Evolutionary conservation across 1,140 invertebrate species (phyloP).

Genomic region (Megathymus violae): DNA sequence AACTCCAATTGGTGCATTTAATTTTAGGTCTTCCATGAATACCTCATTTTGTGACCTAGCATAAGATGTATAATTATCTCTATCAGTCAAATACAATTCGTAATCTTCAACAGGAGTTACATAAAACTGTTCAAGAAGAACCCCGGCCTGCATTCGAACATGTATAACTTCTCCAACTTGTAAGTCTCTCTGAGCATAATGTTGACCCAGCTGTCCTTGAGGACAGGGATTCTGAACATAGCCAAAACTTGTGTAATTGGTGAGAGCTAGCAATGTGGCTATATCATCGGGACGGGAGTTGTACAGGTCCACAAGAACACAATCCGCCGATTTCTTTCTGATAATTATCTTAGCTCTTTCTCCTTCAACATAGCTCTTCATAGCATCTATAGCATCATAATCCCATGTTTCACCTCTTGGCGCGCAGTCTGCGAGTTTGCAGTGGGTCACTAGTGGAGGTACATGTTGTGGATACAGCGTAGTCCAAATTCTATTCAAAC

Average conservation of each 20-base stretch:
- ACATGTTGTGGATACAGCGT: background rate
- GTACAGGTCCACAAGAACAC: constrained; percentile 30
- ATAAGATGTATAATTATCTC: background rate
- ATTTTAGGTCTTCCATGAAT: background rate
- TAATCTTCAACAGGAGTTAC: background rate
- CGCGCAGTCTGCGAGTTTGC: constrained; percentile 39
- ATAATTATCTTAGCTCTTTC: constrained; percentile 39
- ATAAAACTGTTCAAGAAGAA: background rate
- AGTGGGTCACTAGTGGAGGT: constrained; percentile 40
- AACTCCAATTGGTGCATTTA: background rate
- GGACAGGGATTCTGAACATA: too few species aligned
- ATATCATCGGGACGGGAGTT: constrained; percentile 38
- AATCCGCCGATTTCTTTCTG: constrained; percentile 4
- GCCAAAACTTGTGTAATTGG: constrained; percentile 22
- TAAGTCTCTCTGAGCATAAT: background rate
- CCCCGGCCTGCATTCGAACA: background rate
- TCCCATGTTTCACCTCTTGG: constrained; percentile 32
- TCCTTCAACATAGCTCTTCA: constrained; percentile 40
- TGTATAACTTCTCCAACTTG: background rate
- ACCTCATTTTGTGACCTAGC: background rate
- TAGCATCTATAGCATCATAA: constrained; percentile 27
- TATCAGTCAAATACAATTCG: background rate
- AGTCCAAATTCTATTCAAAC: constrained; percentile 18
- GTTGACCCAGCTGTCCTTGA: background rate
- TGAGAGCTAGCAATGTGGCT: constrained; percentile 35